phyloP scores from a whole-genome alignment of 2,888 invertebrate genomes.

The Lithophane semibrunnea region DNA sequence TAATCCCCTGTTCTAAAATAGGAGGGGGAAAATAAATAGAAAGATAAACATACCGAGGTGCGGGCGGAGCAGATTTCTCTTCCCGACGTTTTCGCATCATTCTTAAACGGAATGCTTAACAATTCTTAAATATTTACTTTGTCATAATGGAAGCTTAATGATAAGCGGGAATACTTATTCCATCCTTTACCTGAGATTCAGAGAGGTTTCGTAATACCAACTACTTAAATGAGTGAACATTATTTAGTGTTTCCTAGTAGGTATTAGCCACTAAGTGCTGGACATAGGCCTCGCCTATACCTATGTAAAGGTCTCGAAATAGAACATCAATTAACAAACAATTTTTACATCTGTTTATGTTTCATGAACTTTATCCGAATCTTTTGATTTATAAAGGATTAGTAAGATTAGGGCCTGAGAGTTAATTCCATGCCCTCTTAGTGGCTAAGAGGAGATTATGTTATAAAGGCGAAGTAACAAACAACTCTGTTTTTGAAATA shows the following conservation, averaged over 20 bases:
- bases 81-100: conserved; percentile 41
- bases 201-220: neutral
- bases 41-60: conserved; percentile 4
- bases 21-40: conserved; percentile 35
- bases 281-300: neutral
- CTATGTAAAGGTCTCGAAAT: neutral
- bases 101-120: conserved; percentile 53
- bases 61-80: conserved; percentile 7
- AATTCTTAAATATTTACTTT: conserved; percentile 62
- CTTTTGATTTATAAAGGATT: conserved; percentile 43
- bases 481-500: neutral
- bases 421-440: conserved; percentile 19
- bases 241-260: conserved; percentile 14
- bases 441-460: conserved; percentile 23
- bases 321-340: neutral
- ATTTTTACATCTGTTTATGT: too few relatives aligned
- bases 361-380: conserved; percentile 7
- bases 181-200: conserved; percentile 35
- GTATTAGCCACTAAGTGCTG: neutral
- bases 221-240: conserved; percentile 9
- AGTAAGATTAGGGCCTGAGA: conserved; percentile 19
- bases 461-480: neutral
- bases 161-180: conserved; percentile 46
- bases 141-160: conserved; percentile 59
- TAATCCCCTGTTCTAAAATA: conserved; percentile 16